Percentiles rank a stretch among this genome's conserved stretches.
Evolutionary conservation across 2,888 invertebrate genomes (phyloP).

Genomic region (Drosophila merina): DNA sequence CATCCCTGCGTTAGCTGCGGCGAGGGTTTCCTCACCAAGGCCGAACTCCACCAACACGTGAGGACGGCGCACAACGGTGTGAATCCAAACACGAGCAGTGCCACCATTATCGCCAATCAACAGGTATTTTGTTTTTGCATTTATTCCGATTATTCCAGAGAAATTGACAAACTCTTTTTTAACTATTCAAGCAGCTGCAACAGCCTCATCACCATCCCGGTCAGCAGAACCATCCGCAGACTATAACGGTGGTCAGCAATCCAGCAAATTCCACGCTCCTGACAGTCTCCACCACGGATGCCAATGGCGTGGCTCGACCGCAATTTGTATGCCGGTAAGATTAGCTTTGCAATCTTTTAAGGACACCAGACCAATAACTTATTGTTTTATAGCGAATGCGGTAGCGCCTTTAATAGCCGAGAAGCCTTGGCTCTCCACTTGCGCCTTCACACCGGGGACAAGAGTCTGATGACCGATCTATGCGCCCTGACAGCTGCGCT

Average conservation of each 20-base stretch:
- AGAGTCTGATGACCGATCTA: conserved; percentile 91
- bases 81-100: conserved; percentile 83
- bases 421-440: conserved; percentile 92
- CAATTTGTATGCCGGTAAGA: conserved; percentile 84
- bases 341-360: neutral
- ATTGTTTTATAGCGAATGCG: conserved; percentile 85
- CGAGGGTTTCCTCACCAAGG: conserved; percentile 90
- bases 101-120: conserved; percentile 82
- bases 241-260: conserved; percentile 84
- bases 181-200: conserved; percentile 69
- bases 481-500: conserved; percentile 92
- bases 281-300: conserved; percentile 82
- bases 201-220: conserved; percentile 84
- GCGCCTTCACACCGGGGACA: conserved; percentile 91
- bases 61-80: conserved; percentile 85
- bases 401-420: conserved; percentile 87
- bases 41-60: conserved; percentile 88
- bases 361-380: neutral
- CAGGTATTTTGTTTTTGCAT: conserved; percentile 81
- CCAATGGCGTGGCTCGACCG: conserved; percentile 82
- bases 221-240: conserved; percentile 82
- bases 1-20: conserved; percentile 91
- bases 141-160: neutral
- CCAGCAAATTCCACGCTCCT: conserved; percentile 82
- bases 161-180: conserved; percentile 1